phyloP scores from a whole-genome alignment of 64 coral and sea anemone species.

The Pocillopora damicornis region DNA sequence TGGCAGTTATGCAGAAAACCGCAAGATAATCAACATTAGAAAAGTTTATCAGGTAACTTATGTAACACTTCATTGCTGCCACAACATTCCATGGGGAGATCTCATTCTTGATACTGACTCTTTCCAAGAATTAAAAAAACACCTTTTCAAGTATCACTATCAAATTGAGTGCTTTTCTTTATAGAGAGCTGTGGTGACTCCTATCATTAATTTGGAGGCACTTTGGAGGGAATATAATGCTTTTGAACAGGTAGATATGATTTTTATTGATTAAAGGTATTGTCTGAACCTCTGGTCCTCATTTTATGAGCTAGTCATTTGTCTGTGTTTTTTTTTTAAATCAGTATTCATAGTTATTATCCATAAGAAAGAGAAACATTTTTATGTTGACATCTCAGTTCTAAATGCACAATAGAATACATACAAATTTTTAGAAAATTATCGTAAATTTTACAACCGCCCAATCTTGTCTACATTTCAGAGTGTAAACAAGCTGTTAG shows the following conservation, averaged over 20 bases:
- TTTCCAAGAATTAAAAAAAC: background rate
- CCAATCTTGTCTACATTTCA: background rate
- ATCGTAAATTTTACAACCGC: background rate
- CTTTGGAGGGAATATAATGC: constrained; percentile 96
- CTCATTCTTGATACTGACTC: no score
- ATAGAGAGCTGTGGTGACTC: constrained; percentile 87
- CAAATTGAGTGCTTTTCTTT: background rate
- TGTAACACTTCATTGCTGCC: no score
- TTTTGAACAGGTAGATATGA: constrained; percentile 81
- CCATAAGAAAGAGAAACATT: no score
- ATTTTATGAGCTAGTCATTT: no score
- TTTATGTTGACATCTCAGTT: no score
- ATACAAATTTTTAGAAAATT: no score
- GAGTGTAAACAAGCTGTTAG: constrained; percentile 92
- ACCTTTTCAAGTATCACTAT: background rate
- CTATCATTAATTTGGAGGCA: constrained; percentile 85
- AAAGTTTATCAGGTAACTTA: constrained; percentile 82
- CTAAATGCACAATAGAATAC: no score
- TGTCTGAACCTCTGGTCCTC: no score
- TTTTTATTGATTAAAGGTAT: no score
- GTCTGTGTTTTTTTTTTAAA: no score
- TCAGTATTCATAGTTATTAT: no score
- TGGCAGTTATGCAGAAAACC: constrained; percentile 95
- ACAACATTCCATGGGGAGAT: no score
- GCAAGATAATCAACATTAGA: constrained; percentile 89